Base-by-base conservation (phyloP, 92 coral and sea anemone species). In the Paramuricea clavata region DNA sequence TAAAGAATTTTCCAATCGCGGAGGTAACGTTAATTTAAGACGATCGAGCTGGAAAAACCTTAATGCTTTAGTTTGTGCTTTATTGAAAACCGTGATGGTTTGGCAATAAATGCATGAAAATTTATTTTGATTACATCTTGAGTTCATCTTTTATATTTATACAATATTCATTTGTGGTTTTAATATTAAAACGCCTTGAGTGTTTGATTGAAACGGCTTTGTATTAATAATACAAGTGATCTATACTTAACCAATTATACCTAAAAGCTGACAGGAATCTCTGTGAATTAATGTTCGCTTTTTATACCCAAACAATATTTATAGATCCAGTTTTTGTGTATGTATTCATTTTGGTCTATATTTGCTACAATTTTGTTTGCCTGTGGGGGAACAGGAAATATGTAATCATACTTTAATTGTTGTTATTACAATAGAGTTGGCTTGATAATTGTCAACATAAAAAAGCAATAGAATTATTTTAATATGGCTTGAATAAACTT, bases 1-100 rank as follows among this genome's bases (percentile, higher is more conserved):
- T 28, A 79, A 61, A 79, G 73, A 57, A 17, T 0, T 64, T 36
- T 57, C 59, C 22, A 79, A 41, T 79, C 84, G 73, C 67, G 84
- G 52, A 79, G 84, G 84, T 79, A 60, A 76, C 33, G 62, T 76
- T 12, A 43, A 23, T 2, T 33, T 36, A 8, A 4, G 0, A 28
- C 21, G 39, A 28, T 30, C 21, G 72, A 5, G 12, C 72, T 65
- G 27, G 13, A 31, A 33, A 65, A 2, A 27, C 72, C 23, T 9
- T 21, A 25, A 5, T 65, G 39, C 72, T 65, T 26, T 5, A 31
- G 39, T 15, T 65, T 27, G 36, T 30, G 41, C 35, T 65, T 33
- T 30, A 65, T 27, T 10, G 19, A 65, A 65, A 28, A 11, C 6
- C 2, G 1, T 28, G 31, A 16, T 31, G 17, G 72, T 65, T 65